These are phyloP conservation scores for Agonopterix arenella DNA, from an alignment of 2,888 invertebrate genomes.

Conservation along the genomic window DNA sequence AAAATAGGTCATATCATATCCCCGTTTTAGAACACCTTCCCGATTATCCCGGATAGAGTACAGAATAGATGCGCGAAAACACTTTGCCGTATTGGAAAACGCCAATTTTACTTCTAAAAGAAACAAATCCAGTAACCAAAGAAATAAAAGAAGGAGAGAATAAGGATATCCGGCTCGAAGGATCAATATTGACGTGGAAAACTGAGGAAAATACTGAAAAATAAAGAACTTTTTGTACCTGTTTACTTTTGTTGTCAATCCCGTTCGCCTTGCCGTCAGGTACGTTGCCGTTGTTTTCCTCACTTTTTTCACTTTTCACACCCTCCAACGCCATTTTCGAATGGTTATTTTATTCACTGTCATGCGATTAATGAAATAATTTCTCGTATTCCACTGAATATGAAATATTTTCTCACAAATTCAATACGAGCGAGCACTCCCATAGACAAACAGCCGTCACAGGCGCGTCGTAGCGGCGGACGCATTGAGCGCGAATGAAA, in stretches of 20 bases:
- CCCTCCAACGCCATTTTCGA: slow-evolving; percentile 73
- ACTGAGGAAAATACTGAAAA: slow-evolving; percentile 29
- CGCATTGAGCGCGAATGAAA: slow-evolving; percentile 70
- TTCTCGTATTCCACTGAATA: slow-evolving; percentile 48
- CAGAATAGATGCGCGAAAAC: slow-evolving; percentile 55
- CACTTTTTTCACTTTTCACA: slow-evolving; percentile 74
- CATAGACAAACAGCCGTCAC: slow-evolving; percentile 51
- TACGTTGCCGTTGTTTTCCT: slow-evolving; percentile 70
- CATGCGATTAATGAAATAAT: slow-evolving; percentile 56
- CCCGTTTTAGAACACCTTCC: slow-evolving; percentile 51
- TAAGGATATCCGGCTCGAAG: not conserved
- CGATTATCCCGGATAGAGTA: slow-evolving; percentile 37
- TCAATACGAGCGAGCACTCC: slow-evolving; percentile 61
- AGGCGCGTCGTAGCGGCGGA: slow-evolving; percentile 35
- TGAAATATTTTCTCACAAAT: slow-evolving; percentile 51
- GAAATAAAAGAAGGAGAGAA: not conserved
- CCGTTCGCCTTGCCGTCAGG: slow-evolving; percentile 74
- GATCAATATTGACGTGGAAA: not conserved
- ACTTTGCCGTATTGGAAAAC: slow-evolving; percentile 23
- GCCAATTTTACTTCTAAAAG: slow-evolving; percentile 8
- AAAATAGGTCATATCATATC: slow-evolving; percentile 71
- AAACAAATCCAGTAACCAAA: not conserved
- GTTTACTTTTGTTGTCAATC: slow-evolving; percentile 78
- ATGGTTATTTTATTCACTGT: slow-evolving; percentile 63
- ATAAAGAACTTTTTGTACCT: slow-evolving; percentile 51